Evolutionary conservation across 53 echinoderm and acorn worm species (phyloP), one percentile per base, ranked within the genome.

Genomic region (Apostichopus leukothele): DNA sequence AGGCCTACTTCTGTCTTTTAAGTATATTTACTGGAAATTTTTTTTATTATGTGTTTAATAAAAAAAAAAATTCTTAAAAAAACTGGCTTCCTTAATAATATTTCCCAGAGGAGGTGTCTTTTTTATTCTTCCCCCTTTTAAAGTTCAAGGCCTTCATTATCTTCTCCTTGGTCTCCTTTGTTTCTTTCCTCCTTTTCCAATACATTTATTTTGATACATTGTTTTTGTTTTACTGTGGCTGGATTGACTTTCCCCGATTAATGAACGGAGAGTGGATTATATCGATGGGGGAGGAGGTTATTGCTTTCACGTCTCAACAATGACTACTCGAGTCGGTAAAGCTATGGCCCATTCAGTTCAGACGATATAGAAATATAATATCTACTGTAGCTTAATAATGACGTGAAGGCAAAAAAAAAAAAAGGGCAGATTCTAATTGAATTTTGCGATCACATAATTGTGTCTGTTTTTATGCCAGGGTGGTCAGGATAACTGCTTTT

Each of bases 381-480:
- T 55, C 21, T 59, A 39, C 39, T 39, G 39, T 39, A 21, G 81
- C 81, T 81, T 9, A 81, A 81, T 54, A 81, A 22, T 54, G 53
- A 81, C 81, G 23, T 54, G 20, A n/a, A 71, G 63, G 16, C 61
- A n/a, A 8, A 16, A 13, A 16, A 63, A 16, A 71, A n/a, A 71
- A 81, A 81, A n/a, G 81, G 81, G 81, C 81, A 54, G 60, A 5
- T 81, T 81, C 10, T 81, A 54, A 81, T 54, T 81, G 54, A 54
- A 81, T 54, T 81, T 81, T 59, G 81, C n/a, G n/a, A 81, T 23
- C 55, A 81, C 60, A 81, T 81, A 81, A 81, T 81, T 81, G 54
- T 55, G 81, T 53, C 8, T 51, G 59, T 59, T 81, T 59, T n/a
- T 19, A 59, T 55, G 54, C 18, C 10, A 55, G 55, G 19, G 81